Base-by-base conservation (phyloP, 2,113 vertebrate genomes). In the Paracanthobrama guichenoti region DNA sequence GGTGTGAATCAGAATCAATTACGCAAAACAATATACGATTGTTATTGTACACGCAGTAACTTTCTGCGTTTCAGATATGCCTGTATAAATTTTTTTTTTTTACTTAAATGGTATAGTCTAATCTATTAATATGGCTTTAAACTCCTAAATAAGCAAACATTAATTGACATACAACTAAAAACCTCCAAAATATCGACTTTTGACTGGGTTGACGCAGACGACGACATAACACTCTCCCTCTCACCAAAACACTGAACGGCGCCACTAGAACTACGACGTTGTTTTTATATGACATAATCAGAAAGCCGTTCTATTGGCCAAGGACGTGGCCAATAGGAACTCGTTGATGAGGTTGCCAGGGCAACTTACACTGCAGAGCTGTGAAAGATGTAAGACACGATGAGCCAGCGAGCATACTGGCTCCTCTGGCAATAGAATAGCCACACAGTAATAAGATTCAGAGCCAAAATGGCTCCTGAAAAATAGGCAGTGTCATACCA, bases 201-300 rank as follows among this genome's bases (percentile, higher is more conserved):
- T 31, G 24, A 55, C 16, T n/a, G 20, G 48, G 62, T 64, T 81
- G 24, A 24, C 59, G 69, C 76, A 78, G 24, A 31, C 59, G 4
- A 69, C 74, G 20, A 53, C 39, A 46, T 62, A 16, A 31, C 75
- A 77, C 62, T 86, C 64, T 16, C 83, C 64, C 81, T 85, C 39
- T 42, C 64, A 3, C 76, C 67, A 59, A 82, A 57, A 85, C 74
- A 87, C 62, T 75, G 84, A 81, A 48, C 66, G 39, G 84, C 76
- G 26, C 73, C 83, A 85, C 62, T 31, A 42, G 57, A 85, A 69
- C 31, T 81, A 81, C 85, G 79, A 72, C 67, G 79, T 80, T 86
- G 87, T 87, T 88, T 79, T 79, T 59, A 88, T 88, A 92, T 94
- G 90, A 92, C 91, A 91, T 93, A 89, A 94, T 83, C 87, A 16